Percentiles rank a stretch among this genome's conserved stretches.
phyloP scores from a whole-genome alignment of 2,888 invertebrate genomes.

The Drymonia ruficornis region DNA sequence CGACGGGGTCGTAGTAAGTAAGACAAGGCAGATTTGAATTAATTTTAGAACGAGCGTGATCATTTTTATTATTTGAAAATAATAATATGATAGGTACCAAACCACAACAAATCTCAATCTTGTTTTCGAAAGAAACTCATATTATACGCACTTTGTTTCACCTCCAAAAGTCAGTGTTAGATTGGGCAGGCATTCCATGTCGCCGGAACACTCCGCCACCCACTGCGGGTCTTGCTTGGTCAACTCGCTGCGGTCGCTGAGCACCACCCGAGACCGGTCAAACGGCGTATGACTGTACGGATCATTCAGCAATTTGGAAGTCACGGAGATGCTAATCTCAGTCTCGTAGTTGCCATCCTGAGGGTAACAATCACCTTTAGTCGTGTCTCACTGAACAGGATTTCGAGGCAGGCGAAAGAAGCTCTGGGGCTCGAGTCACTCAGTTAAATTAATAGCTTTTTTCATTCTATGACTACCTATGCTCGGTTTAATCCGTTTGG shows the following conservation, averaged over 20 bases:
- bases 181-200: constrained; percentile 36
- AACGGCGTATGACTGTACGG: constrained; percentile 24
- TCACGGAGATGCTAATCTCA: constrained; percentile 40
- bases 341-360: constrained; percentile 45
- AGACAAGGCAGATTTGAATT: too few species aligned
- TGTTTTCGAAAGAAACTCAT: too few species aligned
- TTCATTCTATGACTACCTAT: too few species aligned
- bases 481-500: too few species aligned
- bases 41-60: too few species aligned
- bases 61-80: too few species aligned
- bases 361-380: constrained; percentile 6
- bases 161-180: constrained; percentile 23
- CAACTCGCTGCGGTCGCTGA: constrained; percentile 46
- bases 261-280: constrained; percentile 29
- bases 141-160: constrained; percentile 31
- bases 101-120: too few species aligned
- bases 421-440: too few species aligned
- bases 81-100: too few species aligned
- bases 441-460: too few species aligned
- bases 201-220: constrained; percentile 44
- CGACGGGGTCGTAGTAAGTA: too few species aligned
- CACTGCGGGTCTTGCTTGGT: constrained; percentile 16
- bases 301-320: constrained; percentile 33
- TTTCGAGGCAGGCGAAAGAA: too few species aligned
- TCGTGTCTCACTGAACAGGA: neutral